Base-by-base conservation (phyloP, 2,113 vertebrate genomes). In the Tringa solitaria region DNA sequence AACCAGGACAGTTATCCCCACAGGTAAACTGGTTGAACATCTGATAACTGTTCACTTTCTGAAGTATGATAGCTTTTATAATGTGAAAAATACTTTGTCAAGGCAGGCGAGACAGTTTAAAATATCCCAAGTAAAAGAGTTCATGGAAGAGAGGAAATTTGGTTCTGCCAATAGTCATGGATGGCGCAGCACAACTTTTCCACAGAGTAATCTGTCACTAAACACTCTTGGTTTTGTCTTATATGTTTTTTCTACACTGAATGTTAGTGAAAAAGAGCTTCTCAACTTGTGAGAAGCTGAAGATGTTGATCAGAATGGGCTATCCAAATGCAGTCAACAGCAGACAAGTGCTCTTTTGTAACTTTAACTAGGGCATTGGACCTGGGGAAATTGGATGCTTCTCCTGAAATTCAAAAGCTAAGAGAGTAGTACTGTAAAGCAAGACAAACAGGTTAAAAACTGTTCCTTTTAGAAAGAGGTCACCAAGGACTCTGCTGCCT, bases 11-110 rank as follows among this genome's bases (percentile, higher is more conserved):
- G 3, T 61, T 82, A 30, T 41, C 18, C 8, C 12, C 20, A 17
- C 10, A 51, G 16, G 16, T 60, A 45, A 18, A 17, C n/a, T 32
- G 28, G 5, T 9, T 67, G 53, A 84, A 43, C 0, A 0, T n/a
- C 37, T 65, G 41, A 46, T 33, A 84, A 51, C 30, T 63, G 17
- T 35, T 75, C 57, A 10, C 30, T 53, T 94, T 45, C 46, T 4
- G 3, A 79, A 46, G 61, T 41, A 64, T 30, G 5, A 28, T 61
- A 27, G 4, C 63, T 43, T 35, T 15, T 3, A n/a, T 67, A 46
- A 41, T 4, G 9, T 30, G 57, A 51, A 64, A 64, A 89, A 26
- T 56, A 30, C 30, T 60, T 70, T 60, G 21, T 43, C 50, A 84
- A 79, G 41, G 45, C 35, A 79, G 28, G 39, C 2, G 75, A 60